These are phyloP conservation scores for Tonatia bakeri DNA, from an alignment of 2,113 vertebrate genomes.

Conservation along the genomic window DNA sequence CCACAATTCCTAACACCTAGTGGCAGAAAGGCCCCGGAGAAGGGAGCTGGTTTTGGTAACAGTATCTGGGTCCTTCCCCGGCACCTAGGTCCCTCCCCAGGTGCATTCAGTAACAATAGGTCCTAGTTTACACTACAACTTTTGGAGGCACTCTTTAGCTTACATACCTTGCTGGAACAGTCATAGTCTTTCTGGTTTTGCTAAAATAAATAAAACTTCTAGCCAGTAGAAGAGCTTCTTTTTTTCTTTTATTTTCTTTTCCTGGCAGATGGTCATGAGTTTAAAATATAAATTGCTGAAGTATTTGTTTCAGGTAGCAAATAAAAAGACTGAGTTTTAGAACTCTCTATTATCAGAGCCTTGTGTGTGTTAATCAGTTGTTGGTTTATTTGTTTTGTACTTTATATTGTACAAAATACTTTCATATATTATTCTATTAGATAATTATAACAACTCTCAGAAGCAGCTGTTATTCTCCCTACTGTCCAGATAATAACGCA, in stretches of 20 bases:
- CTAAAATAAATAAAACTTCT: constrained; percentile 13
- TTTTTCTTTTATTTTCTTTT: rapidly evolving
- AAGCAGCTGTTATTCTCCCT: neutral
- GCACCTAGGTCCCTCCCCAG: too few species aligned
- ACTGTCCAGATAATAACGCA: neutral
- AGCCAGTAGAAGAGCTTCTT: neutral
- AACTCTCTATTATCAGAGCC: neutral
- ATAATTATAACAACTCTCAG: neutral
- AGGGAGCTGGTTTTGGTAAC: too few species aligned
- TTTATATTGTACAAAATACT: neutral
- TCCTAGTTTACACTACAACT: neutral
- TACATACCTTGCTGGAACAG: neutral
- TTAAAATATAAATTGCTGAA: neutral
- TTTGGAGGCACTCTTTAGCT: neutral
- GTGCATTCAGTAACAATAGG: neutral
- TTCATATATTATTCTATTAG: neutral
- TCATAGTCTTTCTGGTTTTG: neutral
- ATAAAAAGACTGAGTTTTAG: neutral
- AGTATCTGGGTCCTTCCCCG: too few species aligned
- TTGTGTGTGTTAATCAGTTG: neutral
- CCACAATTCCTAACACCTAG: too few species aligned
- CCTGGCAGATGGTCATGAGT: neutral
- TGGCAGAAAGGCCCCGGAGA: too few species aligned
- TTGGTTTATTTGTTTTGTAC: neutral
- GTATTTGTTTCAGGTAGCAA: neutral